phyloP scores from a whole-genome alignment of 2,113 vertebrate genomes.

The Nibea coibor region DNA sequence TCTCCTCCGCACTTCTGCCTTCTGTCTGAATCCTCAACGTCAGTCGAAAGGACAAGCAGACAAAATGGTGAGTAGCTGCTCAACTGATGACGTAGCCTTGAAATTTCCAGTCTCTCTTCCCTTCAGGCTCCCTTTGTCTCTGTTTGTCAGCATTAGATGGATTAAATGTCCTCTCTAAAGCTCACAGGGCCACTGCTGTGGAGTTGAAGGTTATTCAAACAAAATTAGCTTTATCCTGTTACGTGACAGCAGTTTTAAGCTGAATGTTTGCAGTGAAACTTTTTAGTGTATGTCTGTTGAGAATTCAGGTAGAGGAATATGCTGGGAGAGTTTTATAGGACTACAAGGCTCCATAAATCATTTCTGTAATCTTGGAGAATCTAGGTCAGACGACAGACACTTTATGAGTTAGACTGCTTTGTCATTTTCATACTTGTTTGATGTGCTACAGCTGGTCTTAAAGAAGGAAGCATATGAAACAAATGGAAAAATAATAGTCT shows the following conservation, averaged over 20 bases:
- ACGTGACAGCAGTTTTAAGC: neutral
- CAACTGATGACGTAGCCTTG: slow-evolving; percentile 54
- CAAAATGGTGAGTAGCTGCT: slow-evolving; percentile 84
- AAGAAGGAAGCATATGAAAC: slow-evolving; percentile 2
- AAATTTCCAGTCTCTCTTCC: slow-evolving; percentile 23
- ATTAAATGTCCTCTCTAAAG: slow-evolving; percentile 17
- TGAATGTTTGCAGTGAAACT: slow-evolving; percentile 14
- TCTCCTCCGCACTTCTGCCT: slow-evolving; percentile 75
- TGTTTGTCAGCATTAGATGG: slow-evolving; percentile 3
- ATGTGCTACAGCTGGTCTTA: neutral
- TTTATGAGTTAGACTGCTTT: slow-evolving; percentile 2
- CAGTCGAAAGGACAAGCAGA: slow-evolving; percentile 80
- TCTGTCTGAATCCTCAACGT: slow-evolving; percentile 83
- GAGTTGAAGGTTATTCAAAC: neutral
- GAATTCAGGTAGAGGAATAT: neutral
- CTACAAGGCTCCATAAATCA: neutral
- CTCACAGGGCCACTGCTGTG: slow-evolving; percentile 1
- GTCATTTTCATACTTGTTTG: neutral
- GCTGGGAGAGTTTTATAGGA: neutral
- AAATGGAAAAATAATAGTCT: neutral
- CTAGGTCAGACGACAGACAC: slow-evolving; percentile 30
- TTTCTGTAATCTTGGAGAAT: slow-evolving; percentile 10
- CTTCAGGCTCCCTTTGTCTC: slow-evolving; percentile 1
- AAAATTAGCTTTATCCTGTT: slow-evolving; percentile 20
- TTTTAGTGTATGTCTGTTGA: slow-evolving; percentile 13